These are phyloP conservation scores for Rhamphomyia laevipes DNA, from an alignment of 2,888 invertebrate species.

Conservation along the genomic window DNA sequence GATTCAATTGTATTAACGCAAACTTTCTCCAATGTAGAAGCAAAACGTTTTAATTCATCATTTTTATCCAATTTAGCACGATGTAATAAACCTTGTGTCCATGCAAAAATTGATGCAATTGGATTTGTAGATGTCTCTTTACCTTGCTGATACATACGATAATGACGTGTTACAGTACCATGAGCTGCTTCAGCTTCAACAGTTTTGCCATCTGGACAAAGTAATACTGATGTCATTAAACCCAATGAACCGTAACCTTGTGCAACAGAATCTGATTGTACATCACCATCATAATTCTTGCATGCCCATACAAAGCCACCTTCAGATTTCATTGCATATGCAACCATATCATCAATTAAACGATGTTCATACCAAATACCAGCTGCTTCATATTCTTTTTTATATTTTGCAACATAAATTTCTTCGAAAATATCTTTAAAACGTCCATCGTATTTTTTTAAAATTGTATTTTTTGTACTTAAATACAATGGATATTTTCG, in stretches of 20 bases:
- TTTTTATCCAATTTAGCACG: slow-evolving; percentile 91
- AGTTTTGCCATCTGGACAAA: slow-evolving; percentile 96
- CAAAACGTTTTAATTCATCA: slow-evolving; percentile 59
- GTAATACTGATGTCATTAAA: slow-evolving; percentile 93
- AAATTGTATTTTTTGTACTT: slow-evolving; percentile 94
- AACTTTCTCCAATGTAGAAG: slow-evolving; percentile 75
- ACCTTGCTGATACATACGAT: slow-evolving; percentile 78
- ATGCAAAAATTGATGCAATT: slow-evolving; percentile 97
- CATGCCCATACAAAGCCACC: slow-evolving; percentile 99
- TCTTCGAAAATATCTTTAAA: slow-evolving; percentile 97
- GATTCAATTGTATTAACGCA: slow-evolving; percentile 92
- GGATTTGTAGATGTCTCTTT: slow-evolving; percentile 98
- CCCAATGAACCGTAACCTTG: slow-evolving; percentile 95
- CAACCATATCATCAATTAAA: slow-evolving; percentile 98
- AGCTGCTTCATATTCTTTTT: slow-evolving; percentile 66
- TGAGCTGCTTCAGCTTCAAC: slow-evolving; percentile 98
- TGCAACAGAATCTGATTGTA: slow-evolving; percentile 96
- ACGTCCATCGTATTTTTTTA: slow-evolving; percentile 91
- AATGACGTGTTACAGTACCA: slow-evolving; percentile 91
- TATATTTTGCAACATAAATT: slow-evolving; percentile 83
- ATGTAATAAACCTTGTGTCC: slow-evolving; percentile 89
- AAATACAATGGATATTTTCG: slow-evolving; percentile 82
- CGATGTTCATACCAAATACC: slow-evolving; percentile 97
- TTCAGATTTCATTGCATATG: slow-evolving; percentile 93
- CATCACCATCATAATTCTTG: slow-evolving; percentile 99